Base-by-base conservation (phyloP, 2,113 vertebrate genomes). In the Ophthalmolycus amberensis region DNA sequence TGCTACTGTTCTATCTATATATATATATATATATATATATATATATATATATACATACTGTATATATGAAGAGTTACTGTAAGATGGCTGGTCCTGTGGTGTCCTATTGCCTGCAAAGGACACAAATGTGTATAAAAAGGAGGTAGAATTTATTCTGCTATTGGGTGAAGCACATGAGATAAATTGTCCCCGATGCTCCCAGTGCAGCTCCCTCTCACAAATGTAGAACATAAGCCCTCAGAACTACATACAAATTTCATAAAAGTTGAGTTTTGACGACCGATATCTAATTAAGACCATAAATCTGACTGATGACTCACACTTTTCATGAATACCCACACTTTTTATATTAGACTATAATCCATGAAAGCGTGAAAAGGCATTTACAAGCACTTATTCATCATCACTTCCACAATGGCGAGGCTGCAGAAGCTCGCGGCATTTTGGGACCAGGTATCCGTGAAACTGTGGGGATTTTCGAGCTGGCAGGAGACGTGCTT, bases 351-450 rank as follows among this genome's bases (percentile, higher is more conserved):
- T 20, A 82, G 9, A 64, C 58, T 50, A 25, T 75, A 44, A 84
- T 77, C 27, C n/a, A 72, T 42, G 77, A 38, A 63, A 22, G n/a
- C 22, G 76, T 37, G 22, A 42, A 9, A 78, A 18, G 65, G 48
- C 71, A 9, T 42, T 8, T 4, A 5, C 11, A 54, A 59, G 25
- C 56, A 69, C 67, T 48, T 27, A 12, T 59, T 46, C 34, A n/a
- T 48, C 25, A 80, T 95, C 88, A 96, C 82, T 75, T 94, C 95
- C 95, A 96, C 72, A 91, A 79, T 25, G 94, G 93, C 67, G 90
- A 92, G 54, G 90, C 15, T 46, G 90, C 71, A 42, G 92, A n/a
- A 32, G 92, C 74, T 48, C 91, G 92, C 32, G 92, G 52, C 77
- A 94, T 88, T 92, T 94, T 95, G 58, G 88, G 85, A 37, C 84